Conservation (phyloP, 2,113 vertebrate species). For the Myotis yumanensis region DNA sequence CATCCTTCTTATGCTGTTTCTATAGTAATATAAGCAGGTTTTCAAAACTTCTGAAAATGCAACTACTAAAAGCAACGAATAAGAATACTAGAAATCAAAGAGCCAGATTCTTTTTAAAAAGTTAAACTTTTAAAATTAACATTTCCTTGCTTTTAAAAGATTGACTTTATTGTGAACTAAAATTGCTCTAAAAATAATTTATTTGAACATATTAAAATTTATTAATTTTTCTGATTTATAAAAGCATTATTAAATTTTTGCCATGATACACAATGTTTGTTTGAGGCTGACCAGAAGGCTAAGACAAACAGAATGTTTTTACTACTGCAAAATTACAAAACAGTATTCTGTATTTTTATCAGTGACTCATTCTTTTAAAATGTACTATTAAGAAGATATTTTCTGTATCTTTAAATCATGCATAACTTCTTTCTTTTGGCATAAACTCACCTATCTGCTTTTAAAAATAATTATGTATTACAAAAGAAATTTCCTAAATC, state of each 20-base stretch:
- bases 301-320: neutral
- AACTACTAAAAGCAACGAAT: neutral
- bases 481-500: neutral
- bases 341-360: neutral
- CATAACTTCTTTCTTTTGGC: neutral
- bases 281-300: neutral
- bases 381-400: neutral
- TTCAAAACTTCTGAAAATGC: conserved; percentile 13
- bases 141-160: conserved; percentile 10
- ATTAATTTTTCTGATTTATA: neutral
- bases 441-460: neutral
- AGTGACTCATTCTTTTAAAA: neutral
- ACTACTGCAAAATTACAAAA: neutral
- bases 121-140: neutral
- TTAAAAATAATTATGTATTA: neutral
- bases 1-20: neutral
- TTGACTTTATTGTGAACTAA: neutral
- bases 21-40: conserved; percentile 21
- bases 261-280: neutral
- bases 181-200: neutral
- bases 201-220: neutral
- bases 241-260: conserved; percentile 4
- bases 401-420: neutral
- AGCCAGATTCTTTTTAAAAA: neutral
- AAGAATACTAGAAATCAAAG: neutral